Evolutionary conservation across 2,888 invertebrate genomes (phyloP), one percentile per base, ranked within the genome.

Genomic region (Eupithecia dodoneata): DNA sequence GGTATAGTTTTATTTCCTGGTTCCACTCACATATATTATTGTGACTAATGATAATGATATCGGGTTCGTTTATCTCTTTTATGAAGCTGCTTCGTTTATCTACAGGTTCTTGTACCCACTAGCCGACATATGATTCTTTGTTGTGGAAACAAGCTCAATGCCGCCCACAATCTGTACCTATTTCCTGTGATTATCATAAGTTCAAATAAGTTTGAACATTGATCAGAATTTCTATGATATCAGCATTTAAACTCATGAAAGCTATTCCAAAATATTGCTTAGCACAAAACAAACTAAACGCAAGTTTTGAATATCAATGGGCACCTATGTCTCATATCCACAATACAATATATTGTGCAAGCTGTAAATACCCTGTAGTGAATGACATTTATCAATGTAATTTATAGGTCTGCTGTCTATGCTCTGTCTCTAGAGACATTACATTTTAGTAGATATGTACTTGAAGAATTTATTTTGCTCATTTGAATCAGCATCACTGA

Each of bases 21-120:
- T 83, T 76, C 77, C 63, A 12, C 78, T 80, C 78, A 79, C 76
- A 76, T 65, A 52, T 30, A 1, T 30, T 30, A 30, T 80, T 83
- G 77, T 72, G 55, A 71, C 77, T 82, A 85, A 80, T 82, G 83
- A 78, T 87, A 87, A 86, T 85, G 86, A 71, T 83, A 85, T 89
- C 66, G 0, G 41, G 13, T 71, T 71, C 15, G 42, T 72, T 75
- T n/a, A 75, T 63, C 63, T 30, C 63, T 10, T 12, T 18, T 59
- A 76, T 74, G 72, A 67, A 72, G 52, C 63, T 75, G 52, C 59
- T 78, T 71, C 47, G 18, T 71, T 67, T 71, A 76, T 44, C 71
- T 41, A n/a, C 41, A 47, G 66, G 45, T 52, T 66, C 4, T 42
- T 66, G 30, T 75, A 47, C 52, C 59, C 30, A 47, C 42, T 30